Conservation (phyloP, 2,888 invertebrate genomes). For the Mythimna ferrago region DNA sequence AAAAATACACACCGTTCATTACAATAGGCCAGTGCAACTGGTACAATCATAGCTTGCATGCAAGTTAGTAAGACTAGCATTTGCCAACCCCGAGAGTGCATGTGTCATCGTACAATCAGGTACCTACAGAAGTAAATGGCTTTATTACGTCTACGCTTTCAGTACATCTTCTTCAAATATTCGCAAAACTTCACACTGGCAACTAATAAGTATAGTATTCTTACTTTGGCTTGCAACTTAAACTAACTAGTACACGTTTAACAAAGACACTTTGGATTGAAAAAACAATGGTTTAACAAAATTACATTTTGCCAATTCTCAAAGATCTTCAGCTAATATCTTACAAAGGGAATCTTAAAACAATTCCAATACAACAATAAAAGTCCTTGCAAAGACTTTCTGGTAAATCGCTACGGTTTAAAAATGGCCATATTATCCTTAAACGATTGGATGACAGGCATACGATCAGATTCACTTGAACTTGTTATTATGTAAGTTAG, state of each 20-base stretch:
- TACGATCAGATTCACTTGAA: constrained; percentile 16
- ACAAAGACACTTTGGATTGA: constrained; percentile 31
- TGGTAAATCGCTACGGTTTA: background rate
- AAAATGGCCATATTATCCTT: constrained; percentile 2
- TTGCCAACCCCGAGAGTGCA: constrained; percentile 24
- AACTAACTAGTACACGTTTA: constrained; percentile 8
- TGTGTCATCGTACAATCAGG: constrained; percentile 43
- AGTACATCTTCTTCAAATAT: constrained; percentile 21
- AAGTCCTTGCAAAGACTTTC: constrained; percentile 5
- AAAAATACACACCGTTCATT: constrained; percentile 40
- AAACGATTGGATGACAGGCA: constrained; percentile 2
- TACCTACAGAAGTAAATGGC: constrained; percentile 55
- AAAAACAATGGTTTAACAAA: constrained; percentile 19
- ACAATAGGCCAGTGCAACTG: constrained; percentile 56
- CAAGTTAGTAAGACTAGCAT: constrained; percentile 34
- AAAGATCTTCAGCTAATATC: constrained; percentile 9
- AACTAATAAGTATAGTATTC: constrained; percentile 21
- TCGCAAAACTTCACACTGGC: constrained; percentile 24
- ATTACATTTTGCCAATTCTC: constrained; percentile 19
- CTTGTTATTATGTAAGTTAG: constrained; percentile 24
- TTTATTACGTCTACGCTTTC: constrained; percentile 31
- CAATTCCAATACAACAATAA: constrained; percentile 36
- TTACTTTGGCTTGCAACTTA: constrained; percentile 42
- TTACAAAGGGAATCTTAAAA: constrained; percentile 37
- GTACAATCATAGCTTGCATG: constrained; percentile 38